Evolutionary conservation across 2,888 invertebrate species (phyloP).

Genomic region (Epiblema foenella): DNA sequence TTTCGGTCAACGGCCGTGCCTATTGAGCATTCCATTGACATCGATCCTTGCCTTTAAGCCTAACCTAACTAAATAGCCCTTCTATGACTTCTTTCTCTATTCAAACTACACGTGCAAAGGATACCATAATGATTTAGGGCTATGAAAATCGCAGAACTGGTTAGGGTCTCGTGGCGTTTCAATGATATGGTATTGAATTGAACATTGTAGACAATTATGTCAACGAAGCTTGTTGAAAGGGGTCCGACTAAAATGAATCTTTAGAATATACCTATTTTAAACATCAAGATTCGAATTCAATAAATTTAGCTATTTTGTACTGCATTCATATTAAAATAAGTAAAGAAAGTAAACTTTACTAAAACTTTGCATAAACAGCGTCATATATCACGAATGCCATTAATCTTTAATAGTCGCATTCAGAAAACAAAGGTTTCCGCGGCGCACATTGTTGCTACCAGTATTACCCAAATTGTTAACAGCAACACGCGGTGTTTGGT

Average conservation of each 20-base stretch:
- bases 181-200: conserved; percentile 20
- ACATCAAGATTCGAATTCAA: neutral
- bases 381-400: conserved; percentile 23
- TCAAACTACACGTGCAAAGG: conserved; percentile 52
- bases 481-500: conserved; percentile 76
- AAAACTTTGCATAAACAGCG: conserved; percentile 13
- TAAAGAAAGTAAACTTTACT: conserved; percentile 20
- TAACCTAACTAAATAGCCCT: conserved; percentile 55
- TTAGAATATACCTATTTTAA: no score
- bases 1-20: conserved; percentile 79
- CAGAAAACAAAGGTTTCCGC: conserved; percentile 18
- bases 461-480: conserved; percentile 66
- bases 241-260: neutral
- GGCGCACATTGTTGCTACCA: conserved; percentile 52
- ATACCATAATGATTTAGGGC: conserved; percentile 34
- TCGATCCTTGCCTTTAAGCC: conserved; percentile 75
- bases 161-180: conserved; percentile 29
- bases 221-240: conserved; percentile 15
- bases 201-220: conserved; percentile 28
- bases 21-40: conserved; percentile 77
- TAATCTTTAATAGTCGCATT: conserved; percentile 19
- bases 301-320: no score
- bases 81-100: conserved; percentile 45
- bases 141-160: conserved; percentile 34
- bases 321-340: neutral